A percentile compares a stretch with the other conserved stretches of the same genome.
Conservation (phyloP, 2,113 vertebrate species). For the Drymodes brunneopygia region DNA sequence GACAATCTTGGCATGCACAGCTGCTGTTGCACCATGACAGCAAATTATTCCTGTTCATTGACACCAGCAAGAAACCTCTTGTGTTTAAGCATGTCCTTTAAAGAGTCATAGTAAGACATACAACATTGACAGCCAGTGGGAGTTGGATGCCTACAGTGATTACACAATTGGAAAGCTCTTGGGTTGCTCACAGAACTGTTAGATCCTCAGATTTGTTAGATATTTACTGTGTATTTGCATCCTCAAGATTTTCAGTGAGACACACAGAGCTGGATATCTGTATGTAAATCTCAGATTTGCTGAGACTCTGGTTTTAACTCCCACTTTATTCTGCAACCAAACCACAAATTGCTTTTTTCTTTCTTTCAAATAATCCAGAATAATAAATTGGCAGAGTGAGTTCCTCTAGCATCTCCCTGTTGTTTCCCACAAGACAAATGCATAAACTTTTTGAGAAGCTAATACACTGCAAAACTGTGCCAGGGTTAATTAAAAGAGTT, state of each 20-base stretch:
- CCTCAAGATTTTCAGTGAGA: neutral
- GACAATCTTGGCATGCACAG: neutral
- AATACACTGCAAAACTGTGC: neutral
- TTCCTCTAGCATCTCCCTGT: neutral
- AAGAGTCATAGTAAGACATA: neutral
- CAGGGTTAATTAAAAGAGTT: neutral
- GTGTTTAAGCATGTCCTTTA: neutral
- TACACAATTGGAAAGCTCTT: neutral
- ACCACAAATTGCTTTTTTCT: neutral
- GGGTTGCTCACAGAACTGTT: neutral
- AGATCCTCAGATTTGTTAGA: neutral
- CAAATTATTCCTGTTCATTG: neutral
- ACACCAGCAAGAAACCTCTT: neutral
- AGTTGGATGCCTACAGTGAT: neutral
- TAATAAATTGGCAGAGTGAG: neutral
- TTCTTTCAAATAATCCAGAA: neutral
- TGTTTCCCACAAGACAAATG: neutral
- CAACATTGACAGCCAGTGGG: neutral
- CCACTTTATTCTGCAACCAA: neutral
- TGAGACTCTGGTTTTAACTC: neutral
- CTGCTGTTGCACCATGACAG: neutral
- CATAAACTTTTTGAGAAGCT: neutral
- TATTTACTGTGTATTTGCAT: neutral
- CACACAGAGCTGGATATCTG: neutral
- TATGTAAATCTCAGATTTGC: neutral